These are phyloP conservation scores for Miichthys miiuy DNA, from an alignment of 2,797 vertebrate genomes.

Conservation along the genomic window DNA sequence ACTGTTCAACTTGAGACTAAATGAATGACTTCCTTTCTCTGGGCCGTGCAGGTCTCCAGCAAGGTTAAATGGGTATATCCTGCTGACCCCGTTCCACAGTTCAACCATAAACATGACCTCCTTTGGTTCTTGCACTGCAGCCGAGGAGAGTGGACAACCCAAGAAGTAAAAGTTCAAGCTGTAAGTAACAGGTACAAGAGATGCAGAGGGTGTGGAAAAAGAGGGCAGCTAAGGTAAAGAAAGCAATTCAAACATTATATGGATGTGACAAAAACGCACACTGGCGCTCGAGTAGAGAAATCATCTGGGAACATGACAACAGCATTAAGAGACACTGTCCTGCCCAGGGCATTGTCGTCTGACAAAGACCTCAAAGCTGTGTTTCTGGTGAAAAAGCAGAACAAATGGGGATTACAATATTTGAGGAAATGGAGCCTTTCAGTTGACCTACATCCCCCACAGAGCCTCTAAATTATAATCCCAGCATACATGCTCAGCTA, in stretches of 20 bases:
- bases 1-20: slow-evolving; percentile 51
- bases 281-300: slow-evolving; percentile 16
- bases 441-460: slow-evolving; percentile 79
- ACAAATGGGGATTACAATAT: slow-evolving; percentile 82
- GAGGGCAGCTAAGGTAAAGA: background rate
- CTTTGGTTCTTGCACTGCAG: slow-evolving; percentile 23
- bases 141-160: slow-evolving; percentile 13
- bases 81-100: slow-evolving; percentile 62
- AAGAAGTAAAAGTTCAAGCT: slow-evolving; percentile 25
- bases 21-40: slow-evolving; percentile 78
- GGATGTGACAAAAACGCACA: background rate
- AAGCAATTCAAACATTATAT: background rate
- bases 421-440: slow-evolving; percentile 79
- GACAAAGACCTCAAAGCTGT: slow-evolving; percentile 71
- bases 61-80: slow-evolving; percentile 75
- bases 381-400: slow-evolving; percentile 74
- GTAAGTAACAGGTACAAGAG: background rate
- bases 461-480: slow-evolving; percentile 77
- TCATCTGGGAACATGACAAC: slow-evolving; percentile 39
- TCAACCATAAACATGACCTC: slow-evolving; percentile 63
- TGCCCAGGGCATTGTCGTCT: slow-evolving; percentile 53
- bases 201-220: background rate
- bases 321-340: slow-evolving; percentile 48
- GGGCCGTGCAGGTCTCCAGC: slow-evolving; percentile 33
- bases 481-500: slow-evolving; percentile 66